Evolutionary conservation across 2,113 vertebrate genomes (phyloP), one percentile per base, ranked within the genome.

Genomic region (Lagopus muta): DNA sequence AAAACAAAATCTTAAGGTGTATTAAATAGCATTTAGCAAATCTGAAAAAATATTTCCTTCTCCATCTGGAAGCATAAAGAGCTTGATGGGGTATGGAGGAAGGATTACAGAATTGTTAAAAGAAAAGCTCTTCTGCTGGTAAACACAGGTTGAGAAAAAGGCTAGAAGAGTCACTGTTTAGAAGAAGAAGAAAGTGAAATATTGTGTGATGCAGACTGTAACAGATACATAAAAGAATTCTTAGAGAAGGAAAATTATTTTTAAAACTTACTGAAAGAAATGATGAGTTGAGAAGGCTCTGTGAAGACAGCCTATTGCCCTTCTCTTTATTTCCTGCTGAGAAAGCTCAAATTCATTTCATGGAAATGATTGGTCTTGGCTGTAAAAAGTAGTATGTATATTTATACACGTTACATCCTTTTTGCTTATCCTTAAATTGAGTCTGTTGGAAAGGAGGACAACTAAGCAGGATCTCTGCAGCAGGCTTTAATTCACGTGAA

Each of bases 271-370:
- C 25, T 78, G 69, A 38, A 78, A 61, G 28, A 62, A 91, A 10
- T 40, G 11, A 10, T 72, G 38, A 75, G 61, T 38, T 25, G 57
- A 55, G 67, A 22, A 86, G 69, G 32, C 76, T 61, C 36, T 1
- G 0, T 90, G 76, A 74, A 83, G 34, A 40, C 64, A 52, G 12
- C 15, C 67, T 92, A 36, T 7, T 94, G 73, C 36, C 7, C 62
- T 67, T 92, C 87, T 70, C 67, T 90, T 57, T 75, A 11, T 91
- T 82, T 81, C 52, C 47, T 94, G 40, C 32, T 81, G 91, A 78
- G 85, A 57, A 86, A 80, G 34, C 24, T 86, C 38, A 43, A 43
- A 77, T 62, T 87, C 2, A 50, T 86, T 93, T 91, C 13, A 64
- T 90, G 40, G 72, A 81, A 89, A 64, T 60, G 0, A 72, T 82